Conservation (phyloP, 2,888 invertebrate species). For the Acronicta aceris region DNA sequence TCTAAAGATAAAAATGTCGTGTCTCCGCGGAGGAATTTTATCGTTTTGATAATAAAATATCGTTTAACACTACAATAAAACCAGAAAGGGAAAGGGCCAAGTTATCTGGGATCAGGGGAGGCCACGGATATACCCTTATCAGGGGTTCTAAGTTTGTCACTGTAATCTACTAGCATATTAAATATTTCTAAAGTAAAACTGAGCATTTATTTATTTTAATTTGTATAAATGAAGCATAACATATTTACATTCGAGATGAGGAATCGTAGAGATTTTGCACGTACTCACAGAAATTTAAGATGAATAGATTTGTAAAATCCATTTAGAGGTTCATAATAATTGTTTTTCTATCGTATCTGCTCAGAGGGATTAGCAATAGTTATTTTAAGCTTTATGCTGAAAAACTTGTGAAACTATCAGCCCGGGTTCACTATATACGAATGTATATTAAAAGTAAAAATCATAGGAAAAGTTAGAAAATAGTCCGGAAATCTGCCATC, state of each 20-base stretch:
- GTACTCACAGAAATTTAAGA: no score
- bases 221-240: background rate
- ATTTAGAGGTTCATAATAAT: no score
- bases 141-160: constrained; percentile 44
- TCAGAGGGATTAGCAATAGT: no score
- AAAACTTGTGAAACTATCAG: no score
- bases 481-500: no score
- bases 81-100: constrained; percentile 58
- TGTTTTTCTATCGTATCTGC: no score
- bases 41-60: constrained; percentile 82
- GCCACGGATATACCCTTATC: constrained; percentile 67
- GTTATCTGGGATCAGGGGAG: constrained; percentile 71
- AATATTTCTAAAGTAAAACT: constrained; percentile 38
- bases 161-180: constrained; percentile 53
- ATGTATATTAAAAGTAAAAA: background rate
- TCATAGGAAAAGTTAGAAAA: background rate
- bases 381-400: no score
- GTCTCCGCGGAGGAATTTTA: constrained; percentile 73
- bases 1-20: constrained; percentile 75
- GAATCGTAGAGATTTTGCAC: no score
- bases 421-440: no score
- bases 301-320: no score
- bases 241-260: background rate
- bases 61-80: constrained; percentile 81
- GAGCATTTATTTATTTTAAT: constrained; percentile 36